phyloP scores from a whole-genome alignment of 2,113 vertebrate species.

The Limanda limanda region DNA sequence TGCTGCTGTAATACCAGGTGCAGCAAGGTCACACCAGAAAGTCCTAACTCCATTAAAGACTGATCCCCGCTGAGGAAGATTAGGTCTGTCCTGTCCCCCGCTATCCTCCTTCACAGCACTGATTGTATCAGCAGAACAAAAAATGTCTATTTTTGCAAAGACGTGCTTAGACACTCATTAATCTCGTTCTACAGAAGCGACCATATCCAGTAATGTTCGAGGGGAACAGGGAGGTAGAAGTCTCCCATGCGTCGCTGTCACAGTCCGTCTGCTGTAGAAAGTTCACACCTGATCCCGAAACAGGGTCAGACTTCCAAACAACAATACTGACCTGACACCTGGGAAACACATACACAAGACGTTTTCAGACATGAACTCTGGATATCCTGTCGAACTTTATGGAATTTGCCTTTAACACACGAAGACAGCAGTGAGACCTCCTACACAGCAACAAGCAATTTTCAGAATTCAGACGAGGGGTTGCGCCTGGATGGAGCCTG shows the following conservation, averaged over 20 bases:
- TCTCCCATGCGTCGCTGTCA: constrained; percentile 57
- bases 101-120: constrained; percentile 31
- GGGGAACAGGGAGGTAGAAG: constrained; percentile 40
- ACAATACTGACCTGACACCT: constrained; percentile 31
- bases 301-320: background rate
- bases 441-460: background rate
- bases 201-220: constrained; percentile 34
- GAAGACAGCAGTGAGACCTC: no score
- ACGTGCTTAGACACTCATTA: constrained; percentile 48
- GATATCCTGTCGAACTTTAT: no score
- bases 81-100: constrained; percentile 45
- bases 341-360: background rate
- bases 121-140: constrained; percentile 46
- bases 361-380: no score
- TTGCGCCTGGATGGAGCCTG: background rate
- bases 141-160: constrained; percentile 34
- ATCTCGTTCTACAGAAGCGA: constrained; percentile 31
- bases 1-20: constrained; percentile 37
- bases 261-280: constrained; percentile 67
- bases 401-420: no score
- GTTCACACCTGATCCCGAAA: constrained; percentile 39
- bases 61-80: constrained; percentile 62
- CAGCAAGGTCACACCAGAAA: constrained; percentile 68
- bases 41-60: constrained; percentile 67
- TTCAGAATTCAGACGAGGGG: background rate